Conservation (phyloP, 2,797 vertebrate species). For the Typhlichthys eigenmanni region DNA sequence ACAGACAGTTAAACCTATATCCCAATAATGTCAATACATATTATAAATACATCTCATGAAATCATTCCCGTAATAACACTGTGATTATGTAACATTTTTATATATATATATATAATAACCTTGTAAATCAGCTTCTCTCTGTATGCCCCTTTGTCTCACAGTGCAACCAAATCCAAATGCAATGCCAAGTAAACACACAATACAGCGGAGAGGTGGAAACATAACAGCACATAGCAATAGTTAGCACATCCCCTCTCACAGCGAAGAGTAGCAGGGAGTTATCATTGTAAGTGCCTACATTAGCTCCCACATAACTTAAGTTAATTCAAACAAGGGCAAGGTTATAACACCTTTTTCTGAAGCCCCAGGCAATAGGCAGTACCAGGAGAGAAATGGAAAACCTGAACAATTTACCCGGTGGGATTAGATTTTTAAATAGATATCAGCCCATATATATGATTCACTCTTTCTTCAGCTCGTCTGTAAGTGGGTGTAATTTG, state of each 20-base stretch:
- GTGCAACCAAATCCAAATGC: constrained; percentile 11
- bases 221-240: too few species aligned
- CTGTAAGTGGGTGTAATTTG: constrained; percentile 76
- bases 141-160: constrained; percentile 14
- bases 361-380: constrained; percentile 67
- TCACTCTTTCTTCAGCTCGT: constrained; percentile 53
- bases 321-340: constrained; percentile 65
- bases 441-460: constrained; percentile 72
- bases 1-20: too few species aligned
- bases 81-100: constrained; percentile 2
- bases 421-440: constrained; percentile 77
- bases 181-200: constrained; percentile 30
- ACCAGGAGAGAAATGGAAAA: constrained; percentile 72
- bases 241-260: neutral
- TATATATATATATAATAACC: neutral
- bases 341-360: constrained; percentile 62
- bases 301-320: constrained; percentile 60
- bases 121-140: constrained; percentile 6
- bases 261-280: constrained; percentile 50
- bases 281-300: constrained; percentile 58
- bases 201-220: too few species aligned
- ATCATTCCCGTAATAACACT: constrained; percentile 1
- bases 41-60: constrained; percentile 3
- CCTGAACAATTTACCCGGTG: constrained; percentile 68
- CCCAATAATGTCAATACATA: neutral